A percentile compares a stretch with the other conserved stretches of the same genome.
Conservation (phyloP, 2,797 vertebrate species). For the Morus bassanus region DNA sequence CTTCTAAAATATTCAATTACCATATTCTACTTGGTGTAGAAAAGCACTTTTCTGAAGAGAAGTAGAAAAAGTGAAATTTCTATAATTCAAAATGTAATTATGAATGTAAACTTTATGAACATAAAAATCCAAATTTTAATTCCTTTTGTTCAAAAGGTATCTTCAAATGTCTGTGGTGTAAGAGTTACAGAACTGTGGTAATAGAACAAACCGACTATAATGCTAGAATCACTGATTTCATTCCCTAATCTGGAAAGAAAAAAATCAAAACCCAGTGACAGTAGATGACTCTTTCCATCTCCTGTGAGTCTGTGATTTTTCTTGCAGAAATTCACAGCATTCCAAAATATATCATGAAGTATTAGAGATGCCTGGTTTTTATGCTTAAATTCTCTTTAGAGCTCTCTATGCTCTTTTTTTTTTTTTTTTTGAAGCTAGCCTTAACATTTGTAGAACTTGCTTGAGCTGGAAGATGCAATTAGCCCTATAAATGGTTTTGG, state of each 20-base stretch:
- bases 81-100: not conserved
- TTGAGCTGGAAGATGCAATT: not conserved
- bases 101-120: not conserved
- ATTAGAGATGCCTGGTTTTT: not conserved
- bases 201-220: not conserved
- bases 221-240: not conserved
- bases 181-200: not conserved
- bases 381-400: not conserved
- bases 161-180: not conserved
- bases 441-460: not conserved
- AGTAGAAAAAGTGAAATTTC: not conserved
- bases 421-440: not conserved
- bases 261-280: not conserved
- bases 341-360: not conserved
- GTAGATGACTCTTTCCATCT: not conserved
- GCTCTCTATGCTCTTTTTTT: not conserved
- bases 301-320: not conserved
- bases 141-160: not conserved
- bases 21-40: not conserved
- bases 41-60: not conserved
- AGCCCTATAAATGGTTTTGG: not conserved
- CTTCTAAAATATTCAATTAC: not conserved
- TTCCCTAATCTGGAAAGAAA: not conserved
- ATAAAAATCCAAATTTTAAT: not conserved
- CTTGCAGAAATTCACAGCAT: not conserved